Evolutionary conservation across 2,888 invertebrate genomes (phyloP).

Genomic region (Plebejus melissa): DNA sequence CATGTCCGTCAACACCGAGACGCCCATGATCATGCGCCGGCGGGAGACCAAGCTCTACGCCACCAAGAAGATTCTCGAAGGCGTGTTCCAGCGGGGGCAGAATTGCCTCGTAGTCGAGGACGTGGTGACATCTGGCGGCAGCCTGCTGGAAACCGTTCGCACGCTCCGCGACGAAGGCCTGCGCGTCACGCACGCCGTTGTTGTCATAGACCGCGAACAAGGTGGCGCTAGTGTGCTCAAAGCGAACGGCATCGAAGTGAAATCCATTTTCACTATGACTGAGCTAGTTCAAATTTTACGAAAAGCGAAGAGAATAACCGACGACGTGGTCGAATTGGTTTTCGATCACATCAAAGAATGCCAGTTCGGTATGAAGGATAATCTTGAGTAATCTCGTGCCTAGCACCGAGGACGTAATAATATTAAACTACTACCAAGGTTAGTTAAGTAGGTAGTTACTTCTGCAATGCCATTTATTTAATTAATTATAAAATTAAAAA

Average conservation of each 20-base stretch:
- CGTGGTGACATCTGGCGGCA: constrained; percentile 95
- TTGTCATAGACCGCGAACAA: constrained; percentile 95
- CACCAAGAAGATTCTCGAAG: constrained; percentile 96
- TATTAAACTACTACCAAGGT: not conserved
- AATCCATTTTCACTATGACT: constrained; percentile 83
- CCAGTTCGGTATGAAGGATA: constrained; percentile 59
- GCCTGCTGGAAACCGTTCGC: constrained; percentile 92
- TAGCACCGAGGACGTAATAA: not conserved
- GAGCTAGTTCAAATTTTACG: constrained; percentile 81
- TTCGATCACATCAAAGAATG: constrained; percentile 62
- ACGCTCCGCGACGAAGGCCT: constrained; percentile 82
- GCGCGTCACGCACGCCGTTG: constrained; percentile 87
- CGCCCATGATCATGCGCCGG: constrained; percentile 93
- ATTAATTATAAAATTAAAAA: not conserved
- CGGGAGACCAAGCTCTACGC: constrained; percentile 97
- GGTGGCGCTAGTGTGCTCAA: constrained; percentile 88
- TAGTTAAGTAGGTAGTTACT: not conserved
- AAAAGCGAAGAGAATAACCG: constrained; percentile 81
- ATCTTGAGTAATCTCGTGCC: constrained; percentile 41
- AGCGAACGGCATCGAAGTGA: constrained; percentile 84
- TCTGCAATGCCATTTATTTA: not conserved
- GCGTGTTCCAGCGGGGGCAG: constrained; percentile 82
- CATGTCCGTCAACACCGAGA: constrained; percentile 83
- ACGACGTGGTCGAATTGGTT: constrained; percentile 62
- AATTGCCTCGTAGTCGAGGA: constrained; percentile 95